Evolutionary conservation across 2,888 invertebrate genomes (phyloP), one percentile per base, ranked within the genome.

Genomic region (Eristalis arbustorum): DNA sequence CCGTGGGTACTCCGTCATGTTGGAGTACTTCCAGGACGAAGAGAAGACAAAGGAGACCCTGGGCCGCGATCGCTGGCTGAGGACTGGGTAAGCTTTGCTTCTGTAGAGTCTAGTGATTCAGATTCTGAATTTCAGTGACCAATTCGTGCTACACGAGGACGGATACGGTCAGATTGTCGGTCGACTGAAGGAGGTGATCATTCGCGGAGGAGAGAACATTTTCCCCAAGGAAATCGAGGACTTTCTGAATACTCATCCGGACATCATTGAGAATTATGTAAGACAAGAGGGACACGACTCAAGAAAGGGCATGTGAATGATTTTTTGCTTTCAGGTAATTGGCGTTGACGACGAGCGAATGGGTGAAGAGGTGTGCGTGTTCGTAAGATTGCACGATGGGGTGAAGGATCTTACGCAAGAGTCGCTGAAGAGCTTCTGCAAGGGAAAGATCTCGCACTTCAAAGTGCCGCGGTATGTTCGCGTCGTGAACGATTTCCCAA

Each of bases 221-320:
- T 96, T 95, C 90, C 97, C 97, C 0, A 94, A 94, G 94, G 97
- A 97, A 93, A 94, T 97, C 64, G 97, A 97, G 92, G 94, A 96
- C 88, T 94, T 95, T 85, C 90, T 97, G 1, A 95, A 95, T 89
- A 93, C 94, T 0, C 96, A 97, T 93, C 96, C 96, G 0, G 93
- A 94, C 88, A 93, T 97, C 56, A 90, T 94, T 18, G 96, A 97
- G 91, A 94, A 94, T 8, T 95, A 96, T 90, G 96, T 96, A 91
- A 85, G 91, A 22, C 1, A 14, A 1, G 22, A 2, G 1, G 49
- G 18, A 18, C 2, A 8, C 6, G 2, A 8, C 6, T 4, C 6
- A 25, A 25, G 25, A 25, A 25, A 2, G 25, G 25, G 2, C 4
- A 0, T n/a, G 4, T 49, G 2, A 18, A 8, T 18, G 0, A 49